A percentile compares a stretch with the other conserved stretches of the same genome.
Evolutionary conservation across 2,113 vertebrate genomes (phyloP).

Genomic region (Rhinichthys klamathensis): DNA sequence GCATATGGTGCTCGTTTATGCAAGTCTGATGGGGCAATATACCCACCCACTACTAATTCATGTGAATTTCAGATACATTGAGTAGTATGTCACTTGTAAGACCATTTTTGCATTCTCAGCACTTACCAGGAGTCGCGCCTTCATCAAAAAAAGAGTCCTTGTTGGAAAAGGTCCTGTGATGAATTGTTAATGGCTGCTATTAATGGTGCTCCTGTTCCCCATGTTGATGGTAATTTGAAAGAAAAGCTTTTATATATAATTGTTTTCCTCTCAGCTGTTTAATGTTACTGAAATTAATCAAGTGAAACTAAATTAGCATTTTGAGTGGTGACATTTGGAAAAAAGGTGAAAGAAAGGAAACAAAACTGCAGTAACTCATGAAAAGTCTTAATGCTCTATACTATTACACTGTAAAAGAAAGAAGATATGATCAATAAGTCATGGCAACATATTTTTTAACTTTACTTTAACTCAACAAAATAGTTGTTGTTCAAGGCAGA

Average conservation of each 20-base stretch:
- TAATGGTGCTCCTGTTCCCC: conserved; percentile 20
- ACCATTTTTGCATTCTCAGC: conserved; percentile 10
- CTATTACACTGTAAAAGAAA: no score
- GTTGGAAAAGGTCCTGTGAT: conserved; percentile 23
- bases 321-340: not conserved
- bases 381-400: no score
- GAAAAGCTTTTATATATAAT: conserved; percentile 40
- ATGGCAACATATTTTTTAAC: no score
- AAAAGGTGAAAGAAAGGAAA: not conserved
- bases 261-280: conserved; percentile 10
- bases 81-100: conserved; percentile 32
- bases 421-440: no score
- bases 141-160: conserved; percentile 13
- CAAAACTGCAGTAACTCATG: not conserved
- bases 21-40: not conserved
- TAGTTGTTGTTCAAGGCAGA: no score
- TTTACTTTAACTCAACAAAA: no score
- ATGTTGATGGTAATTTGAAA: conserved; percentile 6
- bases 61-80: conserved; percentile 27
- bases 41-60: not conserved
- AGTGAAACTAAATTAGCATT: not conserved
- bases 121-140: not conserved
- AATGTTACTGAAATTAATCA: conserved; percentile 34
- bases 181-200: conserved; percentile 29
- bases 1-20: not conserved